Base-by-base conservation (phyloP, 2,797 vertebrate genomes). In the Hoplostethus atlanticus region DNA sequence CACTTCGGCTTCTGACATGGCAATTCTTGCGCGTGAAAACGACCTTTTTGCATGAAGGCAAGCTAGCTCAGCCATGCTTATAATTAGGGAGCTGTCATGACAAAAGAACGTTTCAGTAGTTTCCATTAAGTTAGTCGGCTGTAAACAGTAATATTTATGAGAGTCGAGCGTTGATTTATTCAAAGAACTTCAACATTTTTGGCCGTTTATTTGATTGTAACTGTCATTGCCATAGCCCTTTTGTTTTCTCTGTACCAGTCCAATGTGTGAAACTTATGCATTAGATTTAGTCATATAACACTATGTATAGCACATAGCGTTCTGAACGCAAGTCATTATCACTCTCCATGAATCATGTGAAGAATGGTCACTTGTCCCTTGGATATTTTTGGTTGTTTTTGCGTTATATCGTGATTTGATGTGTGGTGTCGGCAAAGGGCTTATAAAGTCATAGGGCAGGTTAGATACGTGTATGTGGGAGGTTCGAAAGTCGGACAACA, bases 1-100 rank as follows among this genome's bases (percentile, higher is more conserved):
- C 81, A 84, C 72, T 84, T 84, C 54, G 69, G 89, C 89, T 90
- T 90, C 80, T 87, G 75, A 88, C 83, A 80, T 79, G 83, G 88
- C 85, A 50, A 75, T 65, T 85, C 84, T 88, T 83, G 86, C 86
- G 87, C 88, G 83, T 50, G 59, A 87, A 79, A 82, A 78, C 81
- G 80, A 89, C 86, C 82, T 87, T 90, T 79, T 93, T 21, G 92
- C 92, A 93, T 93, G 92, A 82, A 86, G 84, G 73, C 77, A 81
- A 89, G 77, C 80, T 83, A 68, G 81, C 81, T 84, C 69, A 73
- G 85, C 76, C 90, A 87, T 87, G 89, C 87, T 81, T 82, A 79
- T 80, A 52, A 52, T 86, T 89, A 86, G 74, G 84, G 80, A 85
- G 74, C 84, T 85, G 83, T 85, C 77, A 68, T 47, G 59, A 63